Percentiles rank a stretch among this genome's conserved stretches.
Evolutionary conservation across 2,113 vertebrate species (phyloP).

Genomic region (Todiramphus chloris): DNA sequence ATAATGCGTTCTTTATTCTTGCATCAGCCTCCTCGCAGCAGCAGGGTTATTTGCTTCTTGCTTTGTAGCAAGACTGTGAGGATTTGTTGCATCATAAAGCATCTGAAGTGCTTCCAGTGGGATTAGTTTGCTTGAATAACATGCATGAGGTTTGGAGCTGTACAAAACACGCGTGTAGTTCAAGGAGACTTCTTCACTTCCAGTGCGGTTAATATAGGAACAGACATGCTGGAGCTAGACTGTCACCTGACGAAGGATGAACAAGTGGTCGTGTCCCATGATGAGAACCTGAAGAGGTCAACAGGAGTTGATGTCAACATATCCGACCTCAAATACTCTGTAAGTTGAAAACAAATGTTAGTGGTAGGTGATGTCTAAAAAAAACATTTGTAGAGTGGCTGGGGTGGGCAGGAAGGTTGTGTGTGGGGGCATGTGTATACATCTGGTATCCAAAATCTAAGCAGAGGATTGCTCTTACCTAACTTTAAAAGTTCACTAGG

Average conservation of each 20-base stretch:
- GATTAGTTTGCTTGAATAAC: neutral
- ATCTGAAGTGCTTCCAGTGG: neutral
- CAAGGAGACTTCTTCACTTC: slow-evolving; percentile 6
- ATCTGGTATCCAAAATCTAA: neutral
- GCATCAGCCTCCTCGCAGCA: neutral
- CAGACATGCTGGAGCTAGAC: slow-evolving; percentile 97
- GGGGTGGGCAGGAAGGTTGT: neutral
- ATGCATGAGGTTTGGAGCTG: neutral
- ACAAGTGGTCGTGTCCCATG: slow-evolving; percentile 95
- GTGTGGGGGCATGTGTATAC: neutral
- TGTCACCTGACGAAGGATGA: slow-evolving; percentile 96
- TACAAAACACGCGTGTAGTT: neutral
- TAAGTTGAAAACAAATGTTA: slow-evolving; percentile 71
- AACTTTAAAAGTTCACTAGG: neutral
- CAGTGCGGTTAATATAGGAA: slow-evolving; percentile 91
- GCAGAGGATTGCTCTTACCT: neutral
- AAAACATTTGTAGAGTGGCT: neutral
- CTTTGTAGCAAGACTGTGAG: neutral
- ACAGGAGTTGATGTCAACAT: slow-evolving; percentile 87
- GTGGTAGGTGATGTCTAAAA: neutral
- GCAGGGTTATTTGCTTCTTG: neutral
- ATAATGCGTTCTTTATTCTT: neutral
- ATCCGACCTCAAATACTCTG: slow-evolving; percentile 84
- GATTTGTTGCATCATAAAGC: neutral
- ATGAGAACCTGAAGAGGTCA: slow-evolving; percentile 86